A percentile compares a stretch with the other conserved stretches of the same genome.
phyloP scores from a whole-genome alignment of 2,888 invertebrate species.

The Argynnis bischoffii region DNA sequence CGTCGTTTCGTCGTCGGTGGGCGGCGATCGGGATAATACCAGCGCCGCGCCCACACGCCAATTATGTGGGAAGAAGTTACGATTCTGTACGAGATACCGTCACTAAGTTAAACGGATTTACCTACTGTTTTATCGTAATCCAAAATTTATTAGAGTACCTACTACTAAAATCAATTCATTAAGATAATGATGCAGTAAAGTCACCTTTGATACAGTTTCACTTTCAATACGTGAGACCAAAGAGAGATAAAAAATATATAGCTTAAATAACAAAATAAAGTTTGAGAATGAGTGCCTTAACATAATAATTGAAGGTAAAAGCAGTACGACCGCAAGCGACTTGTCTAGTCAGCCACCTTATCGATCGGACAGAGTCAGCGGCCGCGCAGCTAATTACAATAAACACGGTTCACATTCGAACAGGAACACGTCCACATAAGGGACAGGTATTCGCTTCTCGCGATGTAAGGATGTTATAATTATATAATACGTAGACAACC shows the following conservation, averaged over 20 bases:
- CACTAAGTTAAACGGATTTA: constrained; percentile 62
- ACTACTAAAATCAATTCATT: constrained; percentile 64
- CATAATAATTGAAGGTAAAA: constrained; percentile 34
- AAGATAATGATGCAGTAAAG: constrained; percentile 50
- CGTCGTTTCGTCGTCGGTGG: constrained; percentile 74
- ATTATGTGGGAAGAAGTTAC: constrained; percentile 81
- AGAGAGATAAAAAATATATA: not conserved
- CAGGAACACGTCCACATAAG: constrained; percentile 56
- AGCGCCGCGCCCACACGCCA: constrained; percentile 78
- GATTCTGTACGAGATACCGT: constrained; percentile 71
- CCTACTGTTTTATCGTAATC: constrained; percentile 51
- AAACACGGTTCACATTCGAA: constrained; percentile 71
- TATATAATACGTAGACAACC: constrained; percentile 57
- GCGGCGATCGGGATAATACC: constrained; percentile 76
- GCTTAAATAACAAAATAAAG: constrained; percentile 8
- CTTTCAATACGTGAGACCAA: not conserved
- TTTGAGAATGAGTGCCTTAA: constrained; percentile 22
- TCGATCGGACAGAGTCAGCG: constrained; percentile 58
- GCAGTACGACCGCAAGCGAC: constrained; percentile 27
- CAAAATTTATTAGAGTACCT: constrained; percentile 63
- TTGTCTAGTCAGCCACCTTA: constrained; percentile 47
- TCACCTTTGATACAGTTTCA: constrained; percentile 27
- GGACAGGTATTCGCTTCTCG: constrained; percentile 55
- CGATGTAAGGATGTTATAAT: constrained; percentile 52
- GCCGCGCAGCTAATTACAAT: constrained; percentile 72